Conservation (phyloP, 2,888 invertebrate species). For the Hedychridium roseum region DNA sequence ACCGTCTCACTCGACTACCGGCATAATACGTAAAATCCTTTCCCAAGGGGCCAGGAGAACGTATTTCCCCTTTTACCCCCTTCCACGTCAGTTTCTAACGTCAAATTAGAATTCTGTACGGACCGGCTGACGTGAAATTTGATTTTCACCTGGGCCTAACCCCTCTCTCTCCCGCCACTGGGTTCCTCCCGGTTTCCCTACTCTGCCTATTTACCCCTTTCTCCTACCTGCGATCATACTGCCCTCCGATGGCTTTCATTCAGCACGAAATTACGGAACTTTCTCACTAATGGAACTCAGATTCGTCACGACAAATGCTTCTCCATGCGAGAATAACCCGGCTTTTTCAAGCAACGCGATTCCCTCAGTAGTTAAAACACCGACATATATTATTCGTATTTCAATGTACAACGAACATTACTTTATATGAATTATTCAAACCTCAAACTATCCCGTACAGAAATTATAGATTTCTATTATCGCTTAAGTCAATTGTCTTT, state of each 20-base stretch:
- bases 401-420: no score
- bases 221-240: no score
- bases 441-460: no score
- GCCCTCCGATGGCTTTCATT: no score
- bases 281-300: not conserved
- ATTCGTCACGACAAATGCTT: not conserved
- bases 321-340: not conserved
- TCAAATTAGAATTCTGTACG: conserved; percentile 60
- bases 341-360: no score
- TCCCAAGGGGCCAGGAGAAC: conserved; percentile 55
- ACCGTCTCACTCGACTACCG: conserved; percentile 28
- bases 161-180: conserved; percentile 9
- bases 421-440: no score
- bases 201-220: no score
- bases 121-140: conserved; percentile 50
- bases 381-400: no score
- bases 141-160: conserved; percentile 56
- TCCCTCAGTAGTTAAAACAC: no score
- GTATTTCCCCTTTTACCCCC: conserved; percentile 29
- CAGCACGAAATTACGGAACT: no score
- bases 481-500: no score
- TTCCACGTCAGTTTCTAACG: conserved; percentile 48
- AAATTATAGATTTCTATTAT: no score
- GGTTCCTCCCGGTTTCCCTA: not conserved
- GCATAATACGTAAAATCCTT: conserved; percentile 54